phyloP scores from a whole-genome alignment of 2,888 invertebrate genomes.

The Ophion ellenae region DNA sequence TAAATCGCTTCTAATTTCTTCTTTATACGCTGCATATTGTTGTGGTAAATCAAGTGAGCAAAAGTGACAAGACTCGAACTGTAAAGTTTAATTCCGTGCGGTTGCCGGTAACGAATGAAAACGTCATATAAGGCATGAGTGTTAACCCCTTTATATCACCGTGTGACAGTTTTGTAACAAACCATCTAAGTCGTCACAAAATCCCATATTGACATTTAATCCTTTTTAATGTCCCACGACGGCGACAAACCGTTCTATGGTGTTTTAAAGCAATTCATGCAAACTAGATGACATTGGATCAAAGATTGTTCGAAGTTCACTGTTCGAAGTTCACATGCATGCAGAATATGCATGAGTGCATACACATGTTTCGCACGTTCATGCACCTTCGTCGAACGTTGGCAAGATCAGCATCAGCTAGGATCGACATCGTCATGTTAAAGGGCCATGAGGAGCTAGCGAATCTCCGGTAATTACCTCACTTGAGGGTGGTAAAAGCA shows the following conservation, averaged over 20 bases:
- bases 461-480: slow-evolving; percentile 42
- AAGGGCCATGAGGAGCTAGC: background rate
- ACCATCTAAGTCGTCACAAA: too few species aligned
- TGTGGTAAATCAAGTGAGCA: slow-evolving; percentile 13
- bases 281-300: too few species aligned
- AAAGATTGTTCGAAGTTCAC: too few species aligned
- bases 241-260: too few species aligned
- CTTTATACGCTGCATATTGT: background rate
- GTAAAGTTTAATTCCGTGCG: slow-evolving; percentile 19
- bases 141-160: too few species aligned
- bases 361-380: background rate
- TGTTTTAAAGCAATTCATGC: too few species aligned
- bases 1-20: background rate
- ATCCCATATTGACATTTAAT: too few species aligned
- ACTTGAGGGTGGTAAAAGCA: slow-evolving; percentile 21
- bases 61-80: background rate
- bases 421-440: slow-evolving; percentile 44
- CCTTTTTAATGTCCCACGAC: too few species aligned
- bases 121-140: too few species aligned
- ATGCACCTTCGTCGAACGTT: slow-evolving; percentile 36
- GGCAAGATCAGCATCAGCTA: slow-evolving; percentile 40
- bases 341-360: background rate
- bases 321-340: too few species aligned
- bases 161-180: too few species aligned
- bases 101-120: background rate